Conservation (phyloP, 2,113 vertebrate genomes). For the Azemiops feae region DNA sequence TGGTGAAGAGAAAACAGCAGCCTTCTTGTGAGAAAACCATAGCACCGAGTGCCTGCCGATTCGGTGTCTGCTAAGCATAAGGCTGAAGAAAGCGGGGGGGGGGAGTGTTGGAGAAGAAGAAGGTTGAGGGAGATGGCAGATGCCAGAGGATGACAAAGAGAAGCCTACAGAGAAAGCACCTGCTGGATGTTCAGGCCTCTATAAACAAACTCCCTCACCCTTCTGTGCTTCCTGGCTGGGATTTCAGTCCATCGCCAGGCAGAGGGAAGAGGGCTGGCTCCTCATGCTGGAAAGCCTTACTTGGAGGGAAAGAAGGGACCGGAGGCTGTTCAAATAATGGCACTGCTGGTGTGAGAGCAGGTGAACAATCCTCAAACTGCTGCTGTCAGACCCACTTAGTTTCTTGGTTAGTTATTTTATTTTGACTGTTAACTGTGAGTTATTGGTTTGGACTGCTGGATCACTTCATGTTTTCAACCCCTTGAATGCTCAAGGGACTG, state of each 20-base stretch:
- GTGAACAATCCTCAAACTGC: neutral
- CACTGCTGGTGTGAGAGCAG: neutral
- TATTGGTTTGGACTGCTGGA: neutral
- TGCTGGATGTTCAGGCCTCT: neutral
- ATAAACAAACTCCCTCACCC: neutral
- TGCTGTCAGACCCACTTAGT: neutral
- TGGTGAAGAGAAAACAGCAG: neutral
- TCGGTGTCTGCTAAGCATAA: neutral
- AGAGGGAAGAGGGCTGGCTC: neutral
- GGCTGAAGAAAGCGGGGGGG: neutral
- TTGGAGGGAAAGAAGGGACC: neutral
- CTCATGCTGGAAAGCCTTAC: neutral
- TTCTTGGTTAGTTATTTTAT: neutral
- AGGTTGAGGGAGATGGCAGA: neutral
- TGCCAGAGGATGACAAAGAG: neutral
- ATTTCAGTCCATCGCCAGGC: neutral
- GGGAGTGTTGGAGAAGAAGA: neutral
- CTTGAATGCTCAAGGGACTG: neutral
- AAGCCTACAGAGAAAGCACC: neutral
- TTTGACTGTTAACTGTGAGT: neutral
- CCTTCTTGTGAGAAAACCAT: neutral
- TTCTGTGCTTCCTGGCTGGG: neutral
- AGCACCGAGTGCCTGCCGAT: neutral
- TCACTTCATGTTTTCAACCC: neutral
- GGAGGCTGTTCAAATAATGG: neutral